Evolutionary conservation across 2,113 vertebrate species (phyloP).

Genomic region (Siphamia tubifer): DNA sequence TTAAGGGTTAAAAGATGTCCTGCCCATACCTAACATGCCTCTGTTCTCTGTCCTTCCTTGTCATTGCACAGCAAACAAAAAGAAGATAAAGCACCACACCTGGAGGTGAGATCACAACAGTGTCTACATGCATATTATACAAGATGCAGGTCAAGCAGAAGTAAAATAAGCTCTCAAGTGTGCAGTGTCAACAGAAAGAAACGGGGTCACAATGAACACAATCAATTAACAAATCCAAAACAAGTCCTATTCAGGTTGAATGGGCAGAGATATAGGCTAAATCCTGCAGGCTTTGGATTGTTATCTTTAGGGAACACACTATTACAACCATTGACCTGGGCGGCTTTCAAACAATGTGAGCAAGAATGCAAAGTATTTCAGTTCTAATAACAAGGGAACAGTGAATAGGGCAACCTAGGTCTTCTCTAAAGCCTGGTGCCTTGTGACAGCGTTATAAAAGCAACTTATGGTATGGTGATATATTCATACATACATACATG

Average conservation of each 20-base stretch:
- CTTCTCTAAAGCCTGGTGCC: slow-evolving; percentile 50
- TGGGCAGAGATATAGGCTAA: slow-evolving; percentile 49
- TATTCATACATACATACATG: too few relatives aligned
- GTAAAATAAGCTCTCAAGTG: slow-evolving; percentile 33
- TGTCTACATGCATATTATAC: slow-evolving; percentile 24
- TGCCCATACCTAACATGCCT: slow-evolving; percentile 5
- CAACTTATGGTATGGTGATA: slow-evolving; percentile 33
- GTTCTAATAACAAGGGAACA: slow-evolving; percentile 61
- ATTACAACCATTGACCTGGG: slow-evolving; percentile 68
- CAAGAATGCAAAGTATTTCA: slow-evolving; percentile 78
- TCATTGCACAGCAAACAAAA: not conserved
- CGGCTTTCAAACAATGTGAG: slow-evolving; percentile 60
- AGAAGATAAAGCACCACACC: slow-evolving; percentile 24
- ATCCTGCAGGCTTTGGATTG: slow-evolving; percentile 57
- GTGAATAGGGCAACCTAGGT: slow-evolving; percentile 32
- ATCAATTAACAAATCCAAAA: slow-evolving; percentile 64
- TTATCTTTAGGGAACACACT: slow-evolving; percentile 63
- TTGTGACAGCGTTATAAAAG: slow-evolving; percentile 28
- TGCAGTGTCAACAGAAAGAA: slow-evolving; percentile 48
- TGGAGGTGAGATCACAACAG: slow-evolving; percentile 34
- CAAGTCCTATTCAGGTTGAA: slow-evolving; percentile 59
- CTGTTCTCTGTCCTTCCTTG: not conserved
- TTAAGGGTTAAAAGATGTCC: not conserved
- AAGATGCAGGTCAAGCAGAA: slow-evolving; percentile 50
- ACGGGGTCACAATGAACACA: slow-evolving; percentile 60